phyloP scores from a whole-genome alignment of 2,113 vertebrate genomes.

The Myanophis thanlyinensis region DNA sequence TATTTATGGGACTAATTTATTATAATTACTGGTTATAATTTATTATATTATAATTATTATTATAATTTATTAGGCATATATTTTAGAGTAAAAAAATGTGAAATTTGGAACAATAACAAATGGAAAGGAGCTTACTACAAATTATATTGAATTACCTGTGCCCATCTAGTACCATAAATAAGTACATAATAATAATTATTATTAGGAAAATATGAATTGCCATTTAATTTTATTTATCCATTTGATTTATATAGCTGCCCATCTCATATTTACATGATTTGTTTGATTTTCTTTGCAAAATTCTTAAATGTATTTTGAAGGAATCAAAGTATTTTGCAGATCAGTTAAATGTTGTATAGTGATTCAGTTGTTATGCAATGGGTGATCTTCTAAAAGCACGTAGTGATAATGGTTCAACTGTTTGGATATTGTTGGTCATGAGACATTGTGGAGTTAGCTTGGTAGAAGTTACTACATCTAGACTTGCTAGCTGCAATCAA shows the following conservation, averaged over 20 bases:
- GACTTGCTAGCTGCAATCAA: neutral
- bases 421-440: constrained; percentile 30
- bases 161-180: neutral
- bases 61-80: neutral
- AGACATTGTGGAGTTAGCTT: constrained; percentile 35
- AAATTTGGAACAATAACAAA: neutral
- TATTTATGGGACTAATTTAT: neutral
- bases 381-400: neutral
- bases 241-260: neutral
- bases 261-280: neutral
- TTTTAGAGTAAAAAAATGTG: neutral
- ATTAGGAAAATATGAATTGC: neutral
- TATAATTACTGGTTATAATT: too few species aligned
- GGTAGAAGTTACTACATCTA: neutral
- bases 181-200: neutral
- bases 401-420: constrained; percentile 5
- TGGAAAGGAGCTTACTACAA: too few species aligned
- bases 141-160: neutral
- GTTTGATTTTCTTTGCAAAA: neutral
- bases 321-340: neutral
- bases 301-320: neutral
- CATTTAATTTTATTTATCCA: too few species aligned
- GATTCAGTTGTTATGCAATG: neutral
- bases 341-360: neutral
- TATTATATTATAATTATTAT: neutral